Conservation (phyloP, 2,113 vertebrate species). For the Casuarius casuarius region DNA sequence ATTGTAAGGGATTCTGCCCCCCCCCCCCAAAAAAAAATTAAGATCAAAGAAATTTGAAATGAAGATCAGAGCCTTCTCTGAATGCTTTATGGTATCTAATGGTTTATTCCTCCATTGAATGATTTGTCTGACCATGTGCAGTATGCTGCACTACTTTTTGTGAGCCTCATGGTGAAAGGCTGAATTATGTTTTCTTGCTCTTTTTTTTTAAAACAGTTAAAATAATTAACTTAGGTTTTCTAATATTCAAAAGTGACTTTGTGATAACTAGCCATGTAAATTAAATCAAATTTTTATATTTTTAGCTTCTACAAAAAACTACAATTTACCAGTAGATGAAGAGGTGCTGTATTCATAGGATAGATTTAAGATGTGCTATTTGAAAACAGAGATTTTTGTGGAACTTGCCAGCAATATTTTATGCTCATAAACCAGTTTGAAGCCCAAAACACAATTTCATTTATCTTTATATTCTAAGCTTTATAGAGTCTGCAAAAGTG, state of each 20-base stretch:
- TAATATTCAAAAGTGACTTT: background rate
- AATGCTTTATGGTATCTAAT: background rate
- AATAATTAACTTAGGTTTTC: background rate
- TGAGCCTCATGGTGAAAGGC: background rate
- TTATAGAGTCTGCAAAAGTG: constrained; percentile 77
- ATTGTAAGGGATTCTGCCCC: background rate
- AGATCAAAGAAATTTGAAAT: background rate
- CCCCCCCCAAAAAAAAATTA: no score
- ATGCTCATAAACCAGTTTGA: constrained; percentile 70
- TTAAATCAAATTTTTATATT: background rate
- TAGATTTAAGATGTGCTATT: background rate
- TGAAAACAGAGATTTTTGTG: constrained; percentile 28
- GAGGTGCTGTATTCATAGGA: background rate
- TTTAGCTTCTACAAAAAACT: background rate
- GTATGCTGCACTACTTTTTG: background rate
- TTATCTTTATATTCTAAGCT: constrained; percentile 82
- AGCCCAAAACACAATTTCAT: constrained; percentile 73
- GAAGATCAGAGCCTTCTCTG: background rate
- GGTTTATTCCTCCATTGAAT: background rate
- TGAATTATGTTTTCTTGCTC: background rate
- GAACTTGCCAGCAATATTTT: constrained; percentile 61
- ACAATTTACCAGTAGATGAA: background rate
- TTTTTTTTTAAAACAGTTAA: background rate
- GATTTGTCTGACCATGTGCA: background rate
- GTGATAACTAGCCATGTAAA: background rate